phyloP scores from a whole-genome alignment of 1,140 invertebrate genomes.

The Kradibia gibbosae region DNA sequence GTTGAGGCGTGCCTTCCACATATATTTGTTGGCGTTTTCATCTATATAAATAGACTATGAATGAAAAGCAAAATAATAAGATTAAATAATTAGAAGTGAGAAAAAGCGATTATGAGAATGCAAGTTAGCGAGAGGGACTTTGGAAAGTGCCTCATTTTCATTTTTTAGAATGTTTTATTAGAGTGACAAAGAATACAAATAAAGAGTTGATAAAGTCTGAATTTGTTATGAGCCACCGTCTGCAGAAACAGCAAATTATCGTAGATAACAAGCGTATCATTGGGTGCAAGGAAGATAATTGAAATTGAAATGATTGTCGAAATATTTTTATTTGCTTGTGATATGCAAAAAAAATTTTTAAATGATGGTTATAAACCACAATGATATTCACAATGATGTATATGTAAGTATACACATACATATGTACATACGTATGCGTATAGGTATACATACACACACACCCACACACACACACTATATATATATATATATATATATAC shows the following conservation, averaged over 20 bases:
- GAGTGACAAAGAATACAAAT: slow-evolving; percentile 50
- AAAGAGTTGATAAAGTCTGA: slow-evolving; percentile 54
- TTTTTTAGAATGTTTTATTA: slow-evolving; percentile 55
- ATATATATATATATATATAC: slow-evolving; percentile 14
- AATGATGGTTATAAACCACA: slow-evolving; percentile 55
- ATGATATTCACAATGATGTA: slow-evolving; percentile 51
- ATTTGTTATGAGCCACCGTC: slow-evolving; percentile 51
- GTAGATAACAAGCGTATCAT: slow-evolving; percentile 40
- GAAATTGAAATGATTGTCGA: slow-evolving; percentile 45
- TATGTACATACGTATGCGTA: background rate
- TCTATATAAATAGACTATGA: slow-evolving; percentile 57
- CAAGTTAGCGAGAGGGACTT: slow-evolving; percentile 56
- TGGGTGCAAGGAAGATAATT: slow-evolving; percentile 49
- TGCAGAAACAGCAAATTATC: slow-evolving; percentile 46
- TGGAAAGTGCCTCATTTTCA: slow-evolving; percentile 64
- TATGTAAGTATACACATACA: slow-evolving; percentile 5
- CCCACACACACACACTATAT: background rate
- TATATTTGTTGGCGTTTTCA: slow-evolving; percentile 72
- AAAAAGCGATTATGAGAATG: slow-evolving; percentile 47
- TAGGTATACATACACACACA: slow-evolving; percentile 19
- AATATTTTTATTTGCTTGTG: slow-evolving; percentile 53
- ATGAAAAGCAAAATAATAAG: slow-evolving; percentile 45
- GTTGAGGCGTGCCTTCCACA: slow-evolving; percentile 73
- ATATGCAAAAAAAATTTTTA: slow-evolving; percentile 40
- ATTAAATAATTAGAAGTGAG: slow-evolving; percentile 41